Evolutionary conservation across 1,140 invertebrate genomes (phyloP), one percentile per base, ranked within the genome.

Genomic region (Bombus breviceps): DNA sequence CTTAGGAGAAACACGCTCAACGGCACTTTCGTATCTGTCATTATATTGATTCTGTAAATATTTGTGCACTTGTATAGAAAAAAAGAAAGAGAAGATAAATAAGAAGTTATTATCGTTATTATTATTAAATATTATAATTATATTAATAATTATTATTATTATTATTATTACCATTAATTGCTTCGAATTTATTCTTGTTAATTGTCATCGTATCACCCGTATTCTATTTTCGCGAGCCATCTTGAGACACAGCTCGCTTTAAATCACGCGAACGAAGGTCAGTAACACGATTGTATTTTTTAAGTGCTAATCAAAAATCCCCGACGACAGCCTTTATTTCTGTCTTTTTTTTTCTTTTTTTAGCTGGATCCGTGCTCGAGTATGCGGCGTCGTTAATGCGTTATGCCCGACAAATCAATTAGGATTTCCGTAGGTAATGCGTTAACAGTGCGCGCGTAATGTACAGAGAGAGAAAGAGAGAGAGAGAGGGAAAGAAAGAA

Each of bases 1-100:
- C 28, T 37, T 62, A 32, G 25, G 28, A 62, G 32, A 86, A 86
- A 89, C 88, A 92, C 91, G 94, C 93, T 94, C 92, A 93, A 91
- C 91, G 92, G 92, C 92, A 94, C 93, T 86, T 84, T 92, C 92
- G 90, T 88, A 88, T 92, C 89, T 93, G 92, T 89, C 85, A 88
- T 94, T 93, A 91, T 93, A 94, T 74, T 94, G 91, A 93, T 93
- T 93, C 91, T 95, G 94, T 95, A 95, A 95, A 95, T 95, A 95
- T 92, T 94, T 94, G 93, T 94, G 93, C 93, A 95, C 94, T 95
- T 95, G 94, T 95, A 94, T 95, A 95, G 93, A 94, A 89, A 80
- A 77, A 59, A 84, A 41, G 64, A 71, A 53, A 64, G 75, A 89
- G 22, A 62, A 39, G 82, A 84, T 62, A 43, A 62, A 76, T 71